phyloP scores from a whole-genome alignment of 2,888 invertebrate species.

The Caenorhabditis imperialis region DNA sequence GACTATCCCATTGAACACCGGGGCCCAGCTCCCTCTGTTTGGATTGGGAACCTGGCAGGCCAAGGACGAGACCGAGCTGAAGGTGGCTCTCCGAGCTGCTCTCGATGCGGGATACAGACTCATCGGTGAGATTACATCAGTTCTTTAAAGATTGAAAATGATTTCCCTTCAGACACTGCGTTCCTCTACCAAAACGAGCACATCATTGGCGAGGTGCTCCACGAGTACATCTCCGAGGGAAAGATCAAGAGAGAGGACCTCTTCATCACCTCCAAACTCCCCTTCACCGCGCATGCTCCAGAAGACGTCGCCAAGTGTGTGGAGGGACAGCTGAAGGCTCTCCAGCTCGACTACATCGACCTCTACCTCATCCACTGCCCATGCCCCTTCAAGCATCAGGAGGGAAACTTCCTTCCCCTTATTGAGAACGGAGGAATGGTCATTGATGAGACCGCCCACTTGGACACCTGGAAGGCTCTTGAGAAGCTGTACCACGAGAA shows the following conservation, averaged over 20 bases:
- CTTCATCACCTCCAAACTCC: slow-evolving; percentile 73
- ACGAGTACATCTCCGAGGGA: slow-evolving; percentile 83
- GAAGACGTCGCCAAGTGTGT: slow-evolving; percentile 58
- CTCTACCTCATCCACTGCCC: slow-evolving; percentile 70
- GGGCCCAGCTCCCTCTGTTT: slow-evolving; percentile 69
- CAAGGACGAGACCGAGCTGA: slow-evolving; percentile 62
- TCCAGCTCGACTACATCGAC: slow-evolving; percentile 68
- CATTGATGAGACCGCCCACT: slow-evolving; percentile 51
- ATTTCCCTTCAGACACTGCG: slow-evolving; percentile 72
- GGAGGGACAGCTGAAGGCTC: slow-evolving; percentile 64
- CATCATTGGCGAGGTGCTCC: slow-evolving; percentile 84
- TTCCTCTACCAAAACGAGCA: slow-evolving; percentile 85
- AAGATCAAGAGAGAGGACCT: slow-evolving; percentile 79
- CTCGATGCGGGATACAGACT: slow-evolving; percentile 76
- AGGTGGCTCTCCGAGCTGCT: slow-evolving; percentile 68
- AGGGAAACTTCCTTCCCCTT: slow-evolving; percentile 44
- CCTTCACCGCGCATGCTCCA: slow-evolving; percentile 64
- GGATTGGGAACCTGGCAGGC: slow-evolving; percentile 74
- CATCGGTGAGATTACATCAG: slow-evolving; percentile 80
- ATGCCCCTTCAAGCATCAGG: slow-evolving; percentile 57
- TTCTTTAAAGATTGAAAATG: neutral
- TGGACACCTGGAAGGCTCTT: slow-evolving; percentile 71
- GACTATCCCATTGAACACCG: slow-evolving; percentile 57
- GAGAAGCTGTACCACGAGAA: slow-evolving; percentile 66
- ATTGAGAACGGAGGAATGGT: slow-evolving; percentile 49